These are phyloP conservation scores for Archocentrus centrarchus DNA, from an alignment of 2,113 vertebrate genomes.

Conservation along the genomic window DNA sequence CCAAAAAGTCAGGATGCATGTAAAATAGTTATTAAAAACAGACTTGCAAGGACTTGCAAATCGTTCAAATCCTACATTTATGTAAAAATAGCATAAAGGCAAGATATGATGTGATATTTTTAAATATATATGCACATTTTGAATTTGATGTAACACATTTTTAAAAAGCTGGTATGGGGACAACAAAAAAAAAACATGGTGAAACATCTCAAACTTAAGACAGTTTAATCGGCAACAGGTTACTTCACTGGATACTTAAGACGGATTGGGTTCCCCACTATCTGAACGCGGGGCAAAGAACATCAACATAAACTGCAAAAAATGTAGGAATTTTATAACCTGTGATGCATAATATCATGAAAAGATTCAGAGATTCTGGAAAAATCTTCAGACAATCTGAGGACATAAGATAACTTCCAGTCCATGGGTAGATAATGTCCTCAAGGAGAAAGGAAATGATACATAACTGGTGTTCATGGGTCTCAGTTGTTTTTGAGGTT, in stretches of 20 bases:
- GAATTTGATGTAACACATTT: neutral
- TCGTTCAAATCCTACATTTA: neutral
- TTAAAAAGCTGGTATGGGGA: neutral
- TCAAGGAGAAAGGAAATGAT: neutral
- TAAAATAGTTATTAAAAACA: neutral
- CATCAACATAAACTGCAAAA: neutral
- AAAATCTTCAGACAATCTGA: neutral
- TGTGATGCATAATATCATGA: neutral
- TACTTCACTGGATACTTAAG: neutral
- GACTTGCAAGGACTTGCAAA: neutral
- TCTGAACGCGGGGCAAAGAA: no score
- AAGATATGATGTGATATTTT: fast-evolving
- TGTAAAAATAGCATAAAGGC: neutral
- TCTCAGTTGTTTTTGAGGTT: neutral
- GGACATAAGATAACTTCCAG: neutral
- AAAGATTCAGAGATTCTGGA: no score
- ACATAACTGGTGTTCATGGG: neutral
- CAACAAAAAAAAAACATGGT: neutral
- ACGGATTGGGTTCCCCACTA: no score
- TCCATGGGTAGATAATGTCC: neutral
- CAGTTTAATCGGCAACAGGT: neutral
- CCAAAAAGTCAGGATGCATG: conserved; percentile 9
- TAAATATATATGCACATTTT: neutral
- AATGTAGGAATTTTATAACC: neutral
- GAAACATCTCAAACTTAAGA: neutral